Base-by-base conservation (phyloP, 2,797 vertebrate species). In the Mastacembelus armatus region DNA sequence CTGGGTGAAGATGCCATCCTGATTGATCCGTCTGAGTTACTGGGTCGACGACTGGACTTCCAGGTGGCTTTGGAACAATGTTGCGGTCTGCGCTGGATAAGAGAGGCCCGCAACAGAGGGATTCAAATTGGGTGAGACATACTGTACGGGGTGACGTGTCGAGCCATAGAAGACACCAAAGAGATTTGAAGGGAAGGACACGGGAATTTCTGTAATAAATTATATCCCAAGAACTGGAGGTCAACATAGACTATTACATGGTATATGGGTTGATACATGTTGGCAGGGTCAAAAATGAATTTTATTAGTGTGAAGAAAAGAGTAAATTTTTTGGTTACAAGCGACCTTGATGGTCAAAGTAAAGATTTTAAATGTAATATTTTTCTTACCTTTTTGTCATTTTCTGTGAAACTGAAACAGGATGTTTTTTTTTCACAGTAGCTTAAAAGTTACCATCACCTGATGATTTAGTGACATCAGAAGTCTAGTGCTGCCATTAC, bases 21-120 rank as follows among this genome's bases (percentile, higher is more conserved):
- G 18, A 94, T 93, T 1, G 94, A 97, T 63, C 96, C 96, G 1
- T 88, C 91, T 65, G 95, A 96, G 85, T 79, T 95, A 38, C 81
- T 96, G 71, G 94, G 93, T 32, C 91, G 90, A 70, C 92, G 95
- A 15, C 85, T 95, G 47, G 95, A 96, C 82, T 96, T 97, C 88
- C 94, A 94, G 84, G 90, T 96, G 80, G 86, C 91, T 61, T 72
- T 96, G 66, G 90, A 93, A 43, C 92, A 86, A 69, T 96, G 95
- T 74, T 94, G 94, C 58, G 95, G 95, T 0, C 78, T 96, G 54
- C 91, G 91, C 62, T 96, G 95, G 96, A 87, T 98, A 21, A 94
- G 91, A 78, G 94, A 95, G 60, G 85, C 85, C 18, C 85, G 78
- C 0, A 89, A 87, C 29, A 85, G 94, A 73, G 96, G 96, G 1